phyloP scores from a whole-genome alignment of 2,113 vertebrate species.

The Daubentonia madagascariensis region DNA sequence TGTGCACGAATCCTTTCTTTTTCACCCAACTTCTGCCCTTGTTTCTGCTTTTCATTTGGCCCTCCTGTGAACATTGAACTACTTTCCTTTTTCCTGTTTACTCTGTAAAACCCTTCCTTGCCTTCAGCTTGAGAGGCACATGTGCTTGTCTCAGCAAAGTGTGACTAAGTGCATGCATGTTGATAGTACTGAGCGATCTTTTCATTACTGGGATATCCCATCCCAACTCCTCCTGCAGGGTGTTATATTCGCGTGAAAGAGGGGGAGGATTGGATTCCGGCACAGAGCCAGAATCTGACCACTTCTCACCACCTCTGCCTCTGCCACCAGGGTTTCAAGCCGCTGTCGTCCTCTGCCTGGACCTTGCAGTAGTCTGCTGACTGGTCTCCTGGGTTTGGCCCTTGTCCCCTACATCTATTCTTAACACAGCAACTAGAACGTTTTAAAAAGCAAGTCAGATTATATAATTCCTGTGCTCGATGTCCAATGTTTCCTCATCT shows the following conservation, averaged over 20 bases:
- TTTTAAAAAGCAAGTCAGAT: background rate
- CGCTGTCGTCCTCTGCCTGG: accelerated
- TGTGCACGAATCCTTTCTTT: background rate
- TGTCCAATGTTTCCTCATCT: background rate
- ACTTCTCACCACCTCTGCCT: background rate
- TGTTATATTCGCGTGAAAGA: background rate
- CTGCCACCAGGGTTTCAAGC: too few relatives aligned
- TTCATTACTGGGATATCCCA: background rate
- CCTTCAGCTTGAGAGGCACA: background rate
- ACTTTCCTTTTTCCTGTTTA: background rate
- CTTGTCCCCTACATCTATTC: background rate
- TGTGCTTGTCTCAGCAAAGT: background rate
- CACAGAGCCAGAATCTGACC: background rate
- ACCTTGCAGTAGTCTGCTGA: background rate
- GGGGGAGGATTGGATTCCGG: background rate
- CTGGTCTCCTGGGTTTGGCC: background rate
- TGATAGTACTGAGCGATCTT: background rate
- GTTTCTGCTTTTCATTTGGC: background rate
- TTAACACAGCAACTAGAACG: background rate
- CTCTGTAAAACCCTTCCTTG: background rate
- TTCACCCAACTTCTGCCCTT: background rate
- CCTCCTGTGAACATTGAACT: background rate
- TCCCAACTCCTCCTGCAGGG: background rate
- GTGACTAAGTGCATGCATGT: background rate
- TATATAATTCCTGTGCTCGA: background rate